Percentiles rank a stretch among this genome's conserved stretches.
Evolutionary conservation across 2,888 invertebrate genomes (phyloP).

Genomic region (Andrena praecox): DNA sequence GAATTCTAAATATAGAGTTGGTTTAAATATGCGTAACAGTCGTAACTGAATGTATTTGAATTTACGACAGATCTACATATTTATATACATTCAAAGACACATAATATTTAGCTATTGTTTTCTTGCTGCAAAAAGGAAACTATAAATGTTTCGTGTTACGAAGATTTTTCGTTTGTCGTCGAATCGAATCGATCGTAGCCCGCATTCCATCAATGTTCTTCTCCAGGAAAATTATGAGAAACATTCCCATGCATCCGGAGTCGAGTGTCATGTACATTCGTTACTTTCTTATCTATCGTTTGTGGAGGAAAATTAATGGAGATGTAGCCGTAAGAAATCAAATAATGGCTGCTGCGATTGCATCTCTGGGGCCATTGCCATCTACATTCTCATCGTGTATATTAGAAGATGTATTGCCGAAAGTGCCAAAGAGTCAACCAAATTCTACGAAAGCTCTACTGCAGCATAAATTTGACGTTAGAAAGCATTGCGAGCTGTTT

Average conservation of each 20-base stretch:
- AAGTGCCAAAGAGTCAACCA: constrained; percentile 77
- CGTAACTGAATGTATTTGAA: not conserved
- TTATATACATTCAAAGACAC: not conserved
- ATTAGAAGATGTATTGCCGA: constrained; percentile 79
- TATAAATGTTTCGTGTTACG: not conserved
- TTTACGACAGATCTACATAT: not conserved
- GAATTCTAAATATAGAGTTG: no score
- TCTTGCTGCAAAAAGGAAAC: no score
- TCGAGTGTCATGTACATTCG: constrained; percentile 79
- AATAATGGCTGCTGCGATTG: constrained; percentile 76
- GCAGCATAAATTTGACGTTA: constrained; percentile 78
- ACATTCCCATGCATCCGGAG: constrained; percentile 75
- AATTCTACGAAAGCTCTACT: constrained; percentile 76
- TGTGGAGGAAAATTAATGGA: constrained; percentile 81
- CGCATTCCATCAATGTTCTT: constrained; percentile 21
- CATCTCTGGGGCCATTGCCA: constrained; percentile 76
- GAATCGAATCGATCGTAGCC: not conserved
- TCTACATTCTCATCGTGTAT: constrained; percentile 73
- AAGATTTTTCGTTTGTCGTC: not conserved
- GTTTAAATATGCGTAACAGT: not conserved
- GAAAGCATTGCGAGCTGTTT: constrained; percentile 78
- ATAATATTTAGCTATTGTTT: not conserved
- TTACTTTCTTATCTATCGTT: constrained; percentile 80
- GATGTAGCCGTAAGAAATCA: constrained; percentile 75
- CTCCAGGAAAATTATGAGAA: constrained; percentile 81